These are phyloP conservation scores for Ectemnius continuus DNA, from an alignment of 2,888 invertebrate genomes.

Conservation along the genomic window DNA sequence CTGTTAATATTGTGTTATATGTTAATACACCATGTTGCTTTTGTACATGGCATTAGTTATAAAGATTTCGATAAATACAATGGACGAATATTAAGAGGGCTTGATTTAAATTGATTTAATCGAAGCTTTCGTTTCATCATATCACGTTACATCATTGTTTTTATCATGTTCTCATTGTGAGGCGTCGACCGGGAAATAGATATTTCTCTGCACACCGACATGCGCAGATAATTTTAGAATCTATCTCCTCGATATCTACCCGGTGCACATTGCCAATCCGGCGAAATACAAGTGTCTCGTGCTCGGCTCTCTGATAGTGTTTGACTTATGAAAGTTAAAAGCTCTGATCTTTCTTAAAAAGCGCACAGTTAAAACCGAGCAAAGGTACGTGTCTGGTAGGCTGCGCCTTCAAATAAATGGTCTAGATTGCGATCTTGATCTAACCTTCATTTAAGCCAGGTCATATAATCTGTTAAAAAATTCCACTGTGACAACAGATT, in stretches of 20 bases:
- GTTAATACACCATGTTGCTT: too few species aligned
- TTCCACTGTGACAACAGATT: background rate
- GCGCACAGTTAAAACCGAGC: background rate
- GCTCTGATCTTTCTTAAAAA: background rate
- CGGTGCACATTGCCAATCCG: constrained; percentile 10
- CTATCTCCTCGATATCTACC: background rate
- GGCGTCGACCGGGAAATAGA: background rate
- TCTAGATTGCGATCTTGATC: background rate
- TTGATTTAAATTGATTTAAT: too few species aligned
- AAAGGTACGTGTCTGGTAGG: constrained; percentile 17
- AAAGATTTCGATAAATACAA: too few species aligned
- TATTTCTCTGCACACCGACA: background rate
- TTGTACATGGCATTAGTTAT: too few species aligned
- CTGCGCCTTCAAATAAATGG: constrained; percentile 1
- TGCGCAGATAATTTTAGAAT: constrained; percentile 14
- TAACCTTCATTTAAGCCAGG: constrained; percentile 18
- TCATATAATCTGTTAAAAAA: background rate
- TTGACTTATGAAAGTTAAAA: constrained; percentile 1
- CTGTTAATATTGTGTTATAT: constrained; percentile 4
- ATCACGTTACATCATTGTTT: too few species aligned
- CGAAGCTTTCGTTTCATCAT: too few species aligned
- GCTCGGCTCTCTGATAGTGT: constrained; percentile 1
- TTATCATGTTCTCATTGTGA: too few species aligned
- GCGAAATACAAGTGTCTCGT: constrained; percentile 1
- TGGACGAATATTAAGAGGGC: too few species aligned